Base-by-base conservation (phyloP, 2,888 invertebrate species). In the Yponomeuta malinellus region DNA sequence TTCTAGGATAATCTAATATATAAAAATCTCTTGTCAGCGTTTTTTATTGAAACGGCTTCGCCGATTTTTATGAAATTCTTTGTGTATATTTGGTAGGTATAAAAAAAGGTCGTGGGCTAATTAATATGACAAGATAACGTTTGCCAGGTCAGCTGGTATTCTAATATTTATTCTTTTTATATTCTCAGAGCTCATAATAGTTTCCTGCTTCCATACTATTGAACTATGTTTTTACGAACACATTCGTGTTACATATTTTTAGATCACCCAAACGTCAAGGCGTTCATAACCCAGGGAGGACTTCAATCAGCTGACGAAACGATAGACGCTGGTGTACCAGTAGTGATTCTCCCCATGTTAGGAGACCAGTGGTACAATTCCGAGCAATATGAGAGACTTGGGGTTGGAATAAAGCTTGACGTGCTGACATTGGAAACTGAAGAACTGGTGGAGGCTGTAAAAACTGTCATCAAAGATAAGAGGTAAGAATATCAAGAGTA, bases 241-340 rank as follows among this genome's bases (percentile, higher is more conserved):
- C 43, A 43, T 43, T 43, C 6, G 52, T 15, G 52, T 59, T 59
- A 6, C 15, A 5, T 12, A 59, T 59, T 76, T 78, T 23, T 73
- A 81, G 81, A 70, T 12, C 81, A 81, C 70, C 77, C 76, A 10
- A 80, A 79, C 3, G 70, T 81, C 0, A 78, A 78, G 71, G 72
- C 76, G 0, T 81, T 81, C 67, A 71, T 77, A 10, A 76, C 76
- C 0, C 78, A 79, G 75, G 78, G 78, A 8, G 79, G 79, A 2
- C 72, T 78, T 6, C 77, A 78, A 48, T 80, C 80, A 2, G 76
- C 76, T 1, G 77, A 78, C 68, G 80, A 80, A 72, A 76, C 79
- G 0, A 77, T 79, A 5, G 76, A 76, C 43, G 77, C 78, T 0
- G 77, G 71, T 8, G 76, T 79, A 0, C 80, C 80, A 8, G 70